Conservation (phyloP, 2,113 vertebrate genomes). For the Limnothrissa miodon region DNA sequence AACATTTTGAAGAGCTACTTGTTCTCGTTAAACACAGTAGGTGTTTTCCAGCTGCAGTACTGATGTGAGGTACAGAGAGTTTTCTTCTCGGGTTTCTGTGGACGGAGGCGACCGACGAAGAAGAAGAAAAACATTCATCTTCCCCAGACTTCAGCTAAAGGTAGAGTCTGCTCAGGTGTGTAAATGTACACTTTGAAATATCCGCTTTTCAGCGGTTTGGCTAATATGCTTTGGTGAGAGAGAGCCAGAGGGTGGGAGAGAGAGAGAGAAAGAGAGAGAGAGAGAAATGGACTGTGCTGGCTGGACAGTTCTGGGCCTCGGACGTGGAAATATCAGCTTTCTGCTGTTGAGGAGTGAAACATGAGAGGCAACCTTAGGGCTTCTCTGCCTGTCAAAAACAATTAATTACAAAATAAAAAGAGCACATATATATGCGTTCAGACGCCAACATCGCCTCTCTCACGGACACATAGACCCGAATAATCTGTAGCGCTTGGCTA, state of each 20-base stretch:
- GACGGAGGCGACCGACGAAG: not conserved
- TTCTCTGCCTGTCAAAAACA: not conserved
- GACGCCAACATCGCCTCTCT: not conserved
- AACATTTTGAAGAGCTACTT: too few relatives aligned
- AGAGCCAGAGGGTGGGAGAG: not conserved
- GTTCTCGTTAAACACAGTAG: not conserved
- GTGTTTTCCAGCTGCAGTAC: not conserved
- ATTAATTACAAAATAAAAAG: conserved; percentile 12
- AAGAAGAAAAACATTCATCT: not conserved
- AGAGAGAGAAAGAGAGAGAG: too few relatives aligned
- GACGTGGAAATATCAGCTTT: not conserved
- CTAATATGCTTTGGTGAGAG: not conserved
- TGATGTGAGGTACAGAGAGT: not conserved
- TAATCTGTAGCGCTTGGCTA: not conserved
- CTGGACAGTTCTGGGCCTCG: not conserved
- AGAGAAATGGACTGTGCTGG: not conserved
- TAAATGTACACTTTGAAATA: not conserved
- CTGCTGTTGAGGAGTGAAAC: not conserved
- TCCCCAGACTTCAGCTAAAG: not conserved
- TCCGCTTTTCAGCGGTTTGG: not conserved
- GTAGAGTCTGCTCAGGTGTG: not conserved
- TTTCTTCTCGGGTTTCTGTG: not conserved
- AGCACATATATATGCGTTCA: not conserved
- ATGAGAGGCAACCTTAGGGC: not conserved
- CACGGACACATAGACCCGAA: not conserved